Evolutionary conservation across 2,888 invertebrate genomes (phyloP).

Genomic region (Caenorhabditis japonica): DNA sequence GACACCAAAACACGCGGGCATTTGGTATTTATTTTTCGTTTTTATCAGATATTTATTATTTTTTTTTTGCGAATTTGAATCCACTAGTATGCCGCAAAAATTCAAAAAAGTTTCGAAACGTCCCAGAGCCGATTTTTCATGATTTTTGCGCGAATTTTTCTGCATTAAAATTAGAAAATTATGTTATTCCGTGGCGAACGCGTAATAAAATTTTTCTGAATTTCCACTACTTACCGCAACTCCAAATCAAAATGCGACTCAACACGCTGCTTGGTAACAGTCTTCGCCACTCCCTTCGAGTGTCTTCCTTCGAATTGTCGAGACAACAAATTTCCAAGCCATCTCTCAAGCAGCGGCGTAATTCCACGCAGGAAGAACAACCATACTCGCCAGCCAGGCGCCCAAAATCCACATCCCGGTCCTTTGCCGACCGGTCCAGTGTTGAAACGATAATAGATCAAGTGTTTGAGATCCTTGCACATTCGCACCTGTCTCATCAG

Average conservation of each 20-base stretch:
- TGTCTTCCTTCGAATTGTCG: constrained; percentile 99
- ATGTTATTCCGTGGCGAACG: too few species aligned
- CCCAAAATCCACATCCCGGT: constrained; percentile 77
- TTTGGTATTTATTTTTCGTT: too few species aligned
- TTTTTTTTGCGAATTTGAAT: too few species aligned
- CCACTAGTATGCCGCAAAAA: too few species aligned
- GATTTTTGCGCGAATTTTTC: background rate
- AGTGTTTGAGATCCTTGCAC: constrained; percentile 99
- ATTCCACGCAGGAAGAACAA: constrained; percentile 99
- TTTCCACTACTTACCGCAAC: constrained; percentile 81
- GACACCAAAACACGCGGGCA: too few species aligned
- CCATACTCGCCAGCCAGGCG: constrained; percentile 95
- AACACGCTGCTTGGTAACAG: constrained; percentile 98
- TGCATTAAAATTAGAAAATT: background rate
- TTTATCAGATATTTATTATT: too few species aligned
- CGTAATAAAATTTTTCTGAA: too few species aligned
- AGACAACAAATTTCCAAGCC: constrained; percentile 98
- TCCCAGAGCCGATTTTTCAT: too few species aligned
- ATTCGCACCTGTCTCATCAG: constrained; percentile 82
- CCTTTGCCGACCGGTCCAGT: constrained; percentile 77
- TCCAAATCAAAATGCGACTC: constrained; percentile 99
- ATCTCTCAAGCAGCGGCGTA: constrained; percentile 95
- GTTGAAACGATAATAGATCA: constrained; percentile 90
- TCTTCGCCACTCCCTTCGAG: constrained; percentile 98
- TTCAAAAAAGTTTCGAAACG: too few species aligned